phyloP scores from a whole-genome alignment of 2,797 vertebrate genomes.

The Aselliscus stoliczkanus region DNA sequence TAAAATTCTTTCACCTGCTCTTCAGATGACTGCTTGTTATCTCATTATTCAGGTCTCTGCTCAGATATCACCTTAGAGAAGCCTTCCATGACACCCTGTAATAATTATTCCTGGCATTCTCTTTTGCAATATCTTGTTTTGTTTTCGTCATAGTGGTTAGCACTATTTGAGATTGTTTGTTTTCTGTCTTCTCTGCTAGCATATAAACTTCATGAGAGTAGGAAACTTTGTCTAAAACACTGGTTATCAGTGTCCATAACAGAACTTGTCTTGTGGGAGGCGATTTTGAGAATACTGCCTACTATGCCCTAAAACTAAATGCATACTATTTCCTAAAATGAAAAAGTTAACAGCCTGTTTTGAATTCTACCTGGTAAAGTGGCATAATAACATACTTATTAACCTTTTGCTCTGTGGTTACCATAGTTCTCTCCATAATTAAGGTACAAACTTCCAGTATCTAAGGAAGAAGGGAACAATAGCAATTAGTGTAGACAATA shows the following conservation, averaged over 20 bases:
- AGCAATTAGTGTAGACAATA: conserved; percentile 44
- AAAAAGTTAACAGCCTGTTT: not conserved
- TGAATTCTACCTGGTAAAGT: not conserved
- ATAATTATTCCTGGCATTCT: not conserved
- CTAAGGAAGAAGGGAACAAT: not conserved
- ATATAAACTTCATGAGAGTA: not conserved
- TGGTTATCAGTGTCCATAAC: not conserved
- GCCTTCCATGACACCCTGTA: not conserved
- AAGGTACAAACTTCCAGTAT: not conserved
- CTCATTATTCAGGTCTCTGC: not conserved
- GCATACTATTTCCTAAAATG: not conserved
- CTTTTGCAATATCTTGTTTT: not conserved
- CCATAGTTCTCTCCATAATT: not conserved
- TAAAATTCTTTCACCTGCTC: not conserved
- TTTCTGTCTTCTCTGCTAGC: not conserved
- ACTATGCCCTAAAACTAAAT: not conserved
- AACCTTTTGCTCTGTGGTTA: not conserved
- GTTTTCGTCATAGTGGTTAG: not conserved
- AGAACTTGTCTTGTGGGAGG: not conserved
- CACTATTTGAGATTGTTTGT: not conserved
- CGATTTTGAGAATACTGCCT: not conserved
- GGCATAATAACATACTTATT: not conserved
- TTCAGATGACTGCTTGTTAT: not conserved
- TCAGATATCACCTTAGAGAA: not conserved
- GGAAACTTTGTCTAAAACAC: not conserved